Conservation (phyloP, 2,888 invertebrate species). For the Trichogramma dendrolimi region DNA sequence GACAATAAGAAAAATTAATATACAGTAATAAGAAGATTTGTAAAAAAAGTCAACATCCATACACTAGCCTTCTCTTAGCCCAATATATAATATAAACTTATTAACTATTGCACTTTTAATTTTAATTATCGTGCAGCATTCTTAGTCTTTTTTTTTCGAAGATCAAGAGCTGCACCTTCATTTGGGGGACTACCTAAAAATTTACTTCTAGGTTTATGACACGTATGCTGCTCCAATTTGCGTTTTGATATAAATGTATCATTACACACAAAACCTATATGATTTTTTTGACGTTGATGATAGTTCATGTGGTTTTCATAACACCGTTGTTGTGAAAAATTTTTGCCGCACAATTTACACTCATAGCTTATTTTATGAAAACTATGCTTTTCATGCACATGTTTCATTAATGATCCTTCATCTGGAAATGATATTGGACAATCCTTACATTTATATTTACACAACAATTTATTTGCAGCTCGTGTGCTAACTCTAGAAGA, state of each 20-base stretch:
- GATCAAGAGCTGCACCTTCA: constrained; percentile 14
- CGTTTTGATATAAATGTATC: constrained; percentile 26
- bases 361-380: constrained; percentile 24
- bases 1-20: too few relatives aligned
- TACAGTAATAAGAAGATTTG: too few relatives aligned
- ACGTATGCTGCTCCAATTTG: constrained; percentile 26
- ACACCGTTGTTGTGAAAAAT: constrained; percentile 24
- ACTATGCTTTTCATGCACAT: constrained; percentile 24
- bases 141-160: constrained; percentile 21
- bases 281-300: constrained; percentile 26
- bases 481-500: constrained; percentile 19
- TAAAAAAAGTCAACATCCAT: too few relatives aligned
- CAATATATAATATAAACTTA: too few relatives aligned
- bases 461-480: not conserved
- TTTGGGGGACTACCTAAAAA: constrained; percentile 21
- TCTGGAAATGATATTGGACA: constrained; percentile 23
- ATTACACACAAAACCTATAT: constrained; percentile 28
- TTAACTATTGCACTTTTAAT: too few relatives aligned
- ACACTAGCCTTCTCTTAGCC: too few relatives aligned
- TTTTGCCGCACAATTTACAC: constrained; percentile 27
- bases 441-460: constrained; percentile 26
- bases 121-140: constrained; percentile 13
- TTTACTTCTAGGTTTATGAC: constrained; percentile 22
- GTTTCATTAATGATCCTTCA: constrained; percentile 16
- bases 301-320: constrained; percentile 28